Evolutionary conservation across 2,888 invertebrate genomes (phyloP).

Genomic region (Deroplatys truncata): DNA sequence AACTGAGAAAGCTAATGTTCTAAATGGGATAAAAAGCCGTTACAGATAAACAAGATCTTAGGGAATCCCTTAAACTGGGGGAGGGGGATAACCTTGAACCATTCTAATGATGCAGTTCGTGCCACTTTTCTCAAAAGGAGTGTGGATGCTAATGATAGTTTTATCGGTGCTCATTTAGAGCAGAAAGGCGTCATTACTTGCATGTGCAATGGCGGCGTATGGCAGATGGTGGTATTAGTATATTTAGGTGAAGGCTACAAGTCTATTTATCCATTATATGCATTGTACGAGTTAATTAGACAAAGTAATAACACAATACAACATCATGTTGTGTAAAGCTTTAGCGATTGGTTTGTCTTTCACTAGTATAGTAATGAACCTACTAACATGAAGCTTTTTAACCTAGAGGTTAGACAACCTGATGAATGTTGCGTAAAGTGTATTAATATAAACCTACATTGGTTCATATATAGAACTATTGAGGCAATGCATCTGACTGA

Average conservation of each 20-base stretch:
- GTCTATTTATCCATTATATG: background rate
- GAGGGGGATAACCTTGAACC: too few relatives aligned
- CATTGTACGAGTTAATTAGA: background rate
- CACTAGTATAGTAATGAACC: background rate
- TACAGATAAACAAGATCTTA: too few relatives aligned
- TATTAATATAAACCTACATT: too few relatives aligned
- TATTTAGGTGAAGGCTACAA: background rate
- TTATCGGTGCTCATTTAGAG: background rate
- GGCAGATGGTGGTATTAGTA: background rate
- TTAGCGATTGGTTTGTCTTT: background rate
- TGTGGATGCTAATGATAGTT: background rate
- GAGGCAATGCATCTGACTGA: too few relatives aligned
- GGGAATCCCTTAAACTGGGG: too few relatives aligned
- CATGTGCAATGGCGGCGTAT: background rate
- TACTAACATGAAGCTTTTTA: too few relatives aligned
- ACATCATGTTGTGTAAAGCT: background rate
- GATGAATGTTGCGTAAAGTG: too few relatives aligned
- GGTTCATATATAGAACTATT: too few relatives aligned
- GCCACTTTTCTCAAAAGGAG: background rate
- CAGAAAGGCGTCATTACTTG: background rate
- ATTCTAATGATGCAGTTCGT: too few relatives aligned
- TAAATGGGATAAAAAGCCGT: too few relatives aligned
- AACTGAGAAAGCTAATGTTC: too few relatives aligned
- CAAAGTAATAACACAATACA: background rate
- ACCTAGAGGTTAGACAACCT: too few relatives aligned